Evolutionary conservation across 2,888 invertebrate species (phyloP), one percentile per base, ranked within the genome.

Genomic region (Drosophila prostipennis): DNA sequence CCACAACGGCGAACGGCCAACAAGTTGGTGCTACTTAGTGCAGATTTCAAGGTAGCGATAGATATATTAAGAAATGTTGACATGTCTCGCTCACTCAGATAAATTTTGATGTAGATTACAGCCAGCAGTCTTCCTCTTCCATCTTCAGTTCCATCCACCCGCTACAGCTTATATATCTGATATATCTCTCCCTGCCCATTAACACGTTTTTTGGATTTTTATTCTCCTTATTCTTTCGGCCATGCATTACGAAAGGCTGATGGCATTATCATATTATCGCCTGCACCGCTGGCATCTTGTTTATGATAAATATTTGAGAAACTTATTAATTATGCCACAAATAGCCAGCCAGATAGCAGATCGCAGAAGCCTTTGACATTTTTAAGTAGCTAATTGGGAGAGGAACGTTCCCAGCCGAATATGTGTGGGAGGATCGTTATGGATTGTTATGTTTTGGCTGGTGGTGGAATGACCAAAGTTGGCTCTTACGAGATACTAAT

Each of bases 51-150:
- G 81, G 84, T 84, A 84, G 70, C 84, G 84, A 84, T 84, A 84
- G 87, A 84, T 84, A 83, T 86, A 84, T 87, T 84, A 87, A 87
- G 87, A 84, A 84, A 87, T 84, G 84, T 81, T 84, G 84, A 84
- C 87, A 84, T 84, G 87, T 84, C 81, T 86, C 77, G 84, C 80
- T 86, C 87, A 80, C 78, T 79, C 69, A 77, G 84, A 84, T 84
- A 84, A 86, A 87, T 84, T 86, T 84, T 84, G 84, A 84, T 84
- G 84, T 81, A 84, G 84, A 84, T 84, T 84, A 69, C 76, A 61
- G 65, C 52, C 74, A 74, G 78, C 70, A 19, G 7, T n/a, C 14
- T n/a, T 14, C 39, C 14, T 39, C 14, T 1, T 32, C 32, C 32
- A 32, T 29, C 29, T 32, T 13, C 23, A 4, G 2, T 19, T 69